Base-by-base conservation (phyloP, 2,888 invertebrate genomes). In the Exephanes ischioxanthus region DNA sequence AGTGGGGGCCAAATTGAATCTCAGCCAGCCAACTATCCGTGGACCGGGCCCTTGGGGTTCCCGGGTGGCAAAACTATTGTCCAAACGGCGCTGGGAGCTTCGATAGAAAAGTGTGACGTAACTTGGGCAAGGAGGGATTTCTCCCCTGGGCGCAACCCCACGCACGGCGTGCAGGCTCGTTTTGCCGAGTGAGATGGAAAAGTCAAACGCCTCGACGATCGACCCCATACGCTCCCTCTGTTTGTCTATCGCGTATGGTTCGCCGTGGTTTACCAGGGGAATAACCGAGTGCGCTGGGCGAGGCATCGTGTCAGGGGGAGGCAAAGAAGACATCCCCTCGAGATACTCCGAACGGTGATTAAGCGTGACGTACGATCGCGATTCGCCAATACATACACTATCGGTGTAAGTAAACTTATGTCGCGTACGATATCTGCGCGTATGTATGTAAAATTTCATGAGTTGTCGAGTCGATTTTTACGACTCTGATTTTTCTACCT, bases 241-340 rank as follows among this genome's bases (percentile, higher is more conserved):
- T 92, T 91, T 91, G 90, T 88, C 91, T 90, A 92, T 92, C 91
- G 92, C 90, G 89, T 91, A 92, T 89, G 89, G 90, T 91, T 90
- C 90, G 87, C 89, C 89, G 89, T 89, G 91, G 90, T 91, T 90
- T 90, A 89, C 90, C 91, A 88, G 87, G 89, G 90, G 89, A 87
- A 84, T 89, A 87, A 70, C 71, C 55, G 67, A 71, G 70, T 76
- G 70, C 58, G 68, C 14, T 48, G 45, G 45, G 45, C 45, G 45
- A 48, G 45, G 45, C 41, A 41, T 11, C 55, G 67, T 75, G 55
- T 75, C 26, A 19, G 30, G 51, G 55, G 72, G 73, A 0, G 72
- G 73, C 41, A 45, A 78, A 77, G 85, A 85, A 79, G 6, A 63
- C 30, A n/a, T 84, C 81, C 83, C 85, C 87, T 86, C 71, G 87